A percentile compares a stretch with the other conserved stretches of the same genome.
Evolutionary conservation across 2,113 vertebrate genomes (phyloP).

Genomic region (Neogale vison): DNA sequence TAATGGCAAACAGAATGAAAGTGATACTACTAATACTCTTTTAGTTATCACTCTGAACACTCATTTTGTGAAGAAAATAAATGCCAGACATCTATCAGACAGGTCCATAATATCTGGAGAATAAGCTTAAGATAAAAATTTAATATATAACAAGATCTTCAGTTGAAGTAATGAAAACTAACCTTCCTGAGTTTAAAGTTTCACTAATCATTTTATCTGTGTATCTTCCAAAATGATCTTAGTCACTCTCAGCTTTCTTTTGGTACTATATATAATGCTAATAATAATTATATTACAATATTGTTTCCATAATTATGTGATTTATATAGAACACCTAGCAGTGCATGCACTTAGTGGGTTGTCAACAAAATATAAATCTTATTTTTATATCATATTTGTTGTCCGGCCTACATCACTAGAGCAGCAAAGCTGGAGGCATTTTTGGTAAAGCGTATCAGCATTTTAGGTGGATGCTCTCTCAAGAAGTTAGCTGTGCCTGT

Average conservation of each 20-base stretch:
- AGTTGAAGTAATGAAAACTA: background rate
- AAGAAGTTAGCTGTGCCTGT: background rate
- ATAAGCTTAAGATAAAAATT: background rate
- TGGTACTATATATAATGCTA: background rate
- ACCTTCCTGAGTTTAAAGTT: background rate
- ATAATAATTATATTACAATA: background rate
- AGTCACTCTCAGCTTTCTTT: background rate
- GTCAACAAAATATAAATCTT: background rate
- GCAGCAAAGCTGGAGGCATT: background rate
- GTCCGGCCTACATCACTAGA: background rate
- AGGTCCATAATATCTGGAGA: background rate
- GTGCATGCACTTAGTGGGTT: background rate
- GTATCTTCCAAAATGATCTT: background rate
- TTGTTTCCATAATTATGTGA: background rate
- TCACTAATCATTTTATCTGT: background rate
- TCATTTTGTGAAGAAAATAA: background rate
- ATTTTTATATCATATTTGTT: background rate
- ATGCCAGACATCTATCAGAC: background rate
- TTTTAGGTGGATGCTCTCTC: background rate
- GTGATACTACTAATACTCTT: background rate
- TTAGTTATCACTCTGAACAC: background rate
- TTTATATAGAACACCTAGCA: background rate
- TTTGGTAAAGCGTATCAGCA: background rate
- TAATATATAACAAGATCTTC: background rate
- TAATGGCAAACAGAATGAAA: too few species aligned